Percentiles rank a stretch among this genome's conserved stretches.
These are phyloP conservation scores for Fulmarus glacialis DNA, from an alignment of 2,113 vertebrate species.

Conservation along the genomic window DNA sequence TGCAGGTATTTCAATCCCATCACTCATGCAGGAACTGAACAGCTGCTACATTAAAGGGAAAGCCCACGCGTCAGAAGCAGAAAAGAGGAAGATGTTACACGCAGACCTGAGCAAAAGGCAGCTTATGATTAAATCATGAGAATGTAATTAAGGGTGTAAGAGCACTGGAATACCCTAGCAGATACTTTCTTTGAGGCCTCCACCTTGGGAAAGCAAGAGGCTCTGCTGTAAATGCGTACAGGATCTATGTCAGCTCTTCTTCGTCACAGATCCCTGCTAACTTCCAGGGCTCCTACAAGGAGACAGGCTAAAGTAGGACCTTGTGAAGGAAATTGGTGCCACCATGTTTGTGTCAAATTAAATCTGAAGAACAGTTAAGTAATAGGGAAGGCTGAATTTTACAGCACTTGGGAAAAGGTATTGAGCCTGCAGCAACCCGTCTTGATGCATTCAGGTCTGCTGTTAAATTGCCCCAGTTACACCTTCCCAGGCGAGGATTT, in stretches of 20 bases:
- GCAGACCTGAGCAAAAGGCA: constrained; percentile 55
- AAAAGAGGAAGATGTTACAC: constrained; percentile 60
- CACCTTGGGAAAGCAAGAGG: not conserved
- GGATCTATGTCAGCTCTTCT: not conserved
- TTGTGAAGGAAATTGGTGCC: not conserved
- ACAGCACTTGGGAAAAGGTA: not conserved
- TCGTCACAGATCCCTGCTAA: not conserved
- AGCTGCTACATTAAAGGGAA: constrained; percentile 65
- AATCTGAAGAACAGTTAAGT: not conserved
- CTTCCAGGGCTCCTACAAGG: not conserved
- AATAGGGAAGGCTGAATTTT: not conserved
- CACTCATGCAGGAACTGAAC: constrained; percentile 39
- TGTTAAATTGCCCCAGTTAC: not conserved
- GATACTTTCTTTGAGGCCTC: constrained; percentile 2
- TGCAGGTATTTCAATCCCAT: constrained; percentile 30
- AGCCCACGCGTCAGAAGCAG: not conserved
- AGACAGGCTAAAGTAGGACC: not conserved
- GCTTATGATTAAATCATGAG: constrained; percentile 71
- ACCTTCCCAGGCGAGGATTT: not conserved
- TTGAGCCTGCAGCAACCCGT: not conserved
- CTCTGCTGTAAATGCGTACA: not conserved
- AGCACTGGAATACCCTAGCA: constrained; percentile 47
- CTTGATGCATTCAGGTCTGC: not conserved
- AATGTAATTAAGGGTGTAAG: constrained; percentile 62
- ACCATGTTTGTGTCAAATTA: not conserved